Conservation (phyloP, 2,797 vertebrate genomes). For the Myotis planiceps region DNA sequence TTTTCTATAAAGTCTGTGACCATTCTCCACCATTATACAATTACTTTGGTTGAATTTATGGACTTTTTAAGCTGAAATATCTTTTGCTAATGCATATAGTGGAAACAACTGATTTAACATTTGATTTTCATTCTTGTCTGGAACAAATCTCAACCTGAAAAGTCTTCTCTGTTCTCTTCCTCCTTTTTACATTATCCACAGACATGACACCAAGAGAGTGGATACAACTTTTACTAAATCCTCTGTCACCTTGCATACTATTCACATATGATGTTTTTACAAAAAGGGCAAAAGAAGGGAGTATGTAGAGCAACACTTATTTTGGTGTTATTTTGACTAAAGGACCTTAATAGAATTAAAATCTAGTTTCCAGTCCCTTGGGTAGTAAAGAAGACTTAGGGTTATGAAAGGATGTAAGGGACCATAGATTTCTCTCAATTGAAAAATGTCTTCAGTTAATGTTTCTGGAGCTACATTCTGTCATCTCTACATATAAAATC, state of each 20-base stretch:
- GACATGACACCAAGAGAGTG: not conserved
- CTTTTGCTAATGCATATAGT: not conserved
- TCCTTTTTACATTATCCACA: not conserved
- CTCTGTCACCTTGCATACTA: not conserved
- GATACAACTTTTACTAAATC: not conserved
- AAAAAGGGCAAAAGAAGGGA: not conserved
- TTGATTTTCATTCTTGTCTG: slow-evolving; percentile 1
- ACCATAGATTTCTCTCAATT: not conserved
- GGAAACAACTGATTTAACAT: not conserved
- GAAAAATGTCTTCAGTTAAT: not conserved
- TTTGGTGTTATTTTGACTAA: not conserved
- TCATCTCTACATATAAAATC: not conserved
- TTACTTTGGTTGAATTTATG: not conserved
- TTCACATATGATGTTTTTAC: not conserved
- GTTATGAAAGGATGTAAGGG: not conserved
- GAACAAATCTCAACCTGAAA: not conserved
- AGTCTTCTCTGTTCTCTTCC: not conserved
- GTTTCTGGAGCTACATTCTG: not conserved
- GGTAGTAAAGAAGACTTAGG: not conserved
- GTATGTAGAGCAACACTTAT: not conserved
- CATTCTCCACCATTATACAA: not conserved
- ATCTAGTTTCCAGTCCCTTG: not conserved
- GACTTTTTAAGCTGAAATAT: not conserved
- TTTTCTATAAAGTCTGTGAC: not conserved
- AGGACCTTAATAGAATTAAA: not conserved